Evolutionary conservation across 2,888 invertebrate species (phyloP).

Genomic region (Archaeoteleia sp.): DNA sequence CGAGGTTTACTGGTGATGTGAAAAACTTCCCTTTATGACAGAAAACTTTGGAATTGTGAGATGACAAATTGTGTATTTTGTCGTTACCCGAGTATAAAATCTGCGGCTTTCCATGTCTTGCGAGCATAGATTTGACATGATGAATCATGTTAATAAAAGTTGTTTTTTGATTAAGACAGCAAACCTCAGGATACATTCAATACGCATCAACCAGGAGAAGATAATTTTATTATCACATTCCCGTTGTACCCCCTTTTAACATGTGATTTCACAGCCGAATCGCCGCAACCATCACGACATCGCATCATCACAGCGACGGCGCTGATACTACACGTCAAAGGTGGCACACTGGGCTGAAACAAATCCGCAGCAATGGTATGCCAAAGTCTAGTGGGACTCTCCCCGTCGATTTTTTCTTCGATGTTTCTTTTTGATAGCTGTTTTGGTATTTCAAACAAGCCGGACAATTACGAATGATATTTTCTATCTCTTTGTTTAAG

Average conservation of each 20-base stretch:
- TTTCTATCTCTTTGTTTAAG: conserved; percentile 52
- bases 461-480: conserved; percentile 43
- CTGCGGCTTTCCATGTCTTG: conserved; percentile 49
- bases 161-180: conserved; percentile 29
- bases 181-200: conserved; percentile 56
- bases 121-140: conserved; percentile 50
- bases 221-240: conserved; percentile 42
- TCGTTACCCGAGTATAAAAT: conserved; percentile 53
- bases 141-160: conserved; percentile 47
- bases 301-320: no score
- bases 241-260: no score
- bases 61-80: conserved; percentile 47
- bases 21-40: conserved; percentile 14
- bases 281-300: no score
- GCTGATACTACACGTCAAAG: no score
- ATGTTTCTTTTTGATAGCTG: conserved; percentile 19
- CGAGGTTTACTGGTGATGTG: conserved; percentile 16
- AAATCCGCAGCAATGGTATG: conserved; percentile 30
- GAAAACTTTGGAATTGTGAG: neutral
- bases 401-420: conserved; percentile 20
- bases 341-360: no score
- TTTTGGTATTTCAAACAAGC: conserved; percentile 32
- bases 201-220: conserved; percentile 55
- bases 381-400: conserved; percentile 31
- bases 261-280: no score